These are phyloP conservation scores for Squalus acanthias DNA, from an alignment of 2,797 vertebrate species.

Conservation along the genomic window DNA sequence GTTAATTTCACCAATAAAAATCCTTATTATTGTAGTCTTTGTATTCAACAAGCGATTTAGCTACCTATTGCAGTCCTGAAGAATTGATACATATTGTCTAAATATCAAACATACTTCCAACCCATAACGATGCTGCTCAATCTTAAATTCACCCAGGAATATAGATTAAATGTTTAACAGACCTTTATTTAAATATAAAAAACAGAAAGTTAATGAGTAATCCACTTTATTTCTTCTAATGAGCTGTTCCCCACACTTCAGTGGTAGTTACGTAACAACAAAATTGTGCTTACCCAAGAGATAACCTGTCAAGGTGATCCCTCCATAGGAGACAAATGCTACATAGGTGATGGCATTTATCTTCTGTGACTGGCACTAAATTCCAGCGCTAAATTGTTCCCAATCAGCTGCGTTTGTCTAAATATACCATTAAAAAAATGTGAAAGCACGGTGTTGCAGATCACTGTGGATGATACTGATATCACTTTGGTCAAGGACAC, in stretches of 20 bases:
- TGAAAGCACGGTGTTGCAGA: background rate
- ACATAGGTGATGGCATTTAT: background rate
- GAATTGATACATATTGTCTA: background rate
- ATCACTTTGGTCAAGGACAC: conserved; percentile 19
- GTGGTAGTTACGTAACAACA: background rate
- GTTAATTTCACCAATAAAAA: background rate
- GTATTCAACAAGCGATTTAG: background rate
- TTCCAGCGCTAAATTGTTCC: background rate
- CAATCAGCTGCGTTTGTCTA: background rate
- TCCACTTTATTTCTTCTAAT: background rate
- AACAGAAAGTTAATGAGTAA: background rate
- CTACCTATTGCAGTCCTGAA: background rate
- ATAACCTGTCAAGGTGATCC: background rate
- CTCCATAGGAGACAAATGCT: no score
- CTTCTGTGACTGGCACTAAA: background rate
- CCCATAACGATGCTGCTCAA: background rate
- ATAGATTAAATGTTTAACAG: background rate
- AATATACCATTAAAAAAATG: background rate
- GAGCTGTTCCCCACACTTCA: background rate
- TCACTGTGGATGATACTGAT: background rate
- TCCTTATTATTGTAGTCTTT: background rate
- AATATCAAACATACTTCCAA: background rate
- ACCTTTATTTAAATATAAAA: background rate
- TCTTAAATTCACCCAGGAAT: background rate
- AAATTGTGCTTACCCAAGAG: background rate